These are phyloP conservation scores for Melanocharis versteri DNA, from an alignment of 2,113 vertebrate species.

Conservation along the genomic window DNA sequence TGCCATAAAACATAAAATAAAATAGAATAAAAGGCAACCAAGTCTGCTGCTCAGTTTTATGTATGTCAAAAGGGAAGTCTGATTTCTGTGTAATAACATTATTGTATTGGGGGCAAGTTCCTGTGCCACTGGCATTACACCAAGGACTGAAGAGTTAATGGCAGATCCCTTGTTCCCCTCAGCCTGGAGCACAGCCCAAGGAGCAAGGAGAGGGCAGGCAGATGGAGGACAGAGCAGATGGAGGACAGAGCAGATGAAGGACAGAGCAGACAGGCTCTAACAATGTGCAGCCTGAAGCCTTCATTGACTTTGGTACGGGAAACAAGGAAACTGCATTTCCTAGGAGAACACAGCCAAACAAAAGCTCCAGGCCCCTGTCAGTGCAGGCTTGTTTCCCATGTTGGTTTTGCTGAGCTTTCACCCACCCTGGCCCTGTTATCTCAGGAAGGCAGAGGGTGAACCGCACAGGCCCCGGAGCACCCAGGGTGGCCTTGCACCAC, in stretches of 20 bases:
- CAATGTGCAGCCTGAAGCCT: background rate
- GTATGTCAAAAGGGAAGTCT: background rate
- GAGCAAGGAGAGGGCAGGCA: background rate
- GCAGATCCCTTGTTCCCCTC: background rate
- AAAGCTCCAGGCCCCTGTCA: background rate
- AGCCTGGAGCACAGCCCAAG: background rate
- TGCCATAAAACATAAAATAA: background rate
- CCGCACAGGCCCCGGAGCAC: fast-evolving
- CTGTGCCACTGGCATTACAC: background rate
- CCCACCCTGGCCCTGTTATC: background rate
- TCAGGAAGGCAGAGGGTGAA: background rate
- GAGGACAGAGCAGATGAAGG: background rate
- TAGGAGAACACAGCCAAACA: background rate
- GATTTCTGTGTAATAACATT: background rate
- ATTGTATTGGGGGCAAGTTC: background rate
- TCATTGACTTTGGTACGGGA: background rate
- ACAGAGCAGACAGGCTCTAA: background rate
- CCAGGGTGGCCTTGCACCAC: fast-evolving
- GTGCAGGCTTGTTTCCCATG: fast-evolving
- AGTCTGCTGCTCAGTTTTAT: background rate
- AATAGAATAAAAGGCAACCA: background rate
- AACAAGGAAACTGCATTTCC: background rate
- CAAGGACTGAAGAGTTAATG: background rate
- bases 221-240: background rate
- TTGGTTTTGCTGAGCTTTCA: background rate